These are phyloP conservation scores for Toxotes chatareus DNA, from an alignment of 2,113 vertebrate genomes.

Conservation along the genomic window DNA sequence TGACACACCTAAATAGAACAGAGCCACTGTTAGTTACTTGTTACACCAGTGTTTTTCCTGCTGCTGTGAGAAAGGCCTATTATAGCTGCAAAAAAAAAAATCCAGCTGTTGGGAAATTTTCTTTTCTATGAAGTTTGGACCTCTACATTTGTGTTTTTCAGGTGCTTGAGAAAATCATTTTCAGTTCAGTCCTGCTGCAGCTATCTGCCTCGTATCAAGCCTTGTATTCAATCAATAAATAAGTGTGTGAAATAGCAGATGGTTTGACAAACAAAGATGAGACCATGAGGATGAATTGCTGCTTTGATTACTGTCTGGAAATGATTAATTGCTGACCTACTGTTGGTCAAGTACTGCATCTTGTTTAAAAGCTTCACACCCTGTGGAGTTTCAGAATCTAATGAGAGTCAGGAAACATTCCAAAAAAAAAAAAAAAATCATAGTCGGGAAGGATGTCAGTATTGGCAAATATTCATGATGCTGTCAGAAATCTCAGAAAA, in stretches of 20 bases:
- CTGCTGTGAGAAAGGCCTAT: not conserved
- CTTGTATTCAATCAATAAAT: conserved; percentile 1
- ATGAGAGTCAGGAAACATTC: conserved; percentile 24
- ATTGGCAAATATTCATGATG: conserved; percentile 64
- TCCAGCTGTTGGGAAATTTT: not conserved
- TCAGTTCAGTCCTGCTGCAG: not conserved
- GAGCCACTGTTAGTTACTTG: not conserved
- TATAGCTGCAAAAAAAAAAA: not conserved
- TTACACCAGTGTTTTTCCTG: not conserved
- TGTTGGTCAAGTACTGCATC: conserved; percentile 17
- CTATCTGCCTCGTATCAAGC: not conserved
- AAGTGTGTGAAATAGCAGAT: not conserved
- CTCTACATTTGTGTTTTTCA: not conserved
- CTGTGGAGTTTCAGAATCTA: conserved; percentile 29
- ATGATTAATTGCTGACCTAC: conserved; percentile 24
- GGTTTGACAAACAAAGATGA: conserved; percentile 28
- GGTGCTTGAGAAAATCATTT: conserved; percentile 1
- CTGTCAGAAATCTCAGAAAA: conserved; percentile 71
- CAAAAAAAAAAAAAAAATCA: conserved; percentile 14
- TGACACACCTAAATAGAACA: not conserved
- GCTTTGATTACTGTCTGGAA: not conserved
- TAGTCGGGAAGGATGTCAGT: conserved; percentile 37
- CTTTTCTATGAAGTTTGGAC: not conserved
- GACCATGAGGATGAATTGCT: conserved; percentile 21
- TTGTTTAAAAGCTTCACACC: conserved; percentile 15